A percentile compares a stretch with the other conserved stretches of the same genome.
Conservation (phyloP, 2,888 invertebrate species). For the Pimpla rufipes region DNA sequence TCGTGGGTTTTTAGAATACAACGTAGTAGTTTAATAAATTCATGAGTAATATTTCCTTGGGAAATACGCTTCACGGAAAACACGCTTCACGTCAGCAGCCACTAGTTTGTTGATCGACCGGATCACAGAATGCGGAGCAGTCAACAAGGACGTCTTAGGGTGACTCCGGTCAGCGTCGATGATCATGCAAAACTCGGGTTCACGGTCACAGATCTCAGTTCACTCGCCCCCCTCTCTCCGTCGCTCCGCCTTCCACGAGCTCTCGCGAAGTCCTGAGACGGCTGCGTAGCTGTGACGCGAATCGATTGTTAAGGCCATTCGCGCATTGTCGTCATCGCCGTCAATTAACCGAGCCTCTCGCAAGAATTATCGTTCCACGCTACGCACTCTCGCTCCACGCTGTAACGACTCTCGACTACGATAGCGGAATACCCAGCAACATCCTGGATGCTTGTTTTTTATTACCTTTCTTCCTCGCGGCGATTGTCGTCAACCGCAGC, state of each 20-base stretch:
- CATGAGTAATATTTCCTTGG: background rate
- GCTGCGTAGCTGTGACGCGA: constrained; percentile 55
- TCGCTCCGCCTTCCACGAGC: background rate
- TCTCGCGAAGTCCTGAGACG: constrained; percentile 34
- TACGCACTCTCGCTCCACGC: constrained; percentile 5
- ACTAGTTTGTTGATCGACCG: background rate
- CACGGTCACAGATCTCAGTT: constrained; percentile 56
- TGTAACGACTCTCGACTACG: constrained; percentile 40
- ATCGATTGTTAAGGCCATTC: constrained; percentile 66
- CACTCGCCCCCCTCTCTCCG: constrained; percentile 24
- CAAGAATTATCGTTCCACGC: constrained; percentile 54
- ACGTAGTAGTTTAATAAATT: background rate
- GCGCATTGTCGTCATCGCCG: constrained; percentile 66
- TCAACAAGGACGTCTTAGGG: constrained; percentile 40
- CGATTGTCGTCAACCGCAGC: constrained; percentile 66
- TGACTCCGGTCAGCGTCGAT: constrained; percentile 37
- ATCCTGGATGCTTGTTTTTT: constrained; percentile 28
- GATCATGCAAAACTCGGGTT: constrained; percentile 65
- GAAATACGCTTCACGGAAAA: background rate
- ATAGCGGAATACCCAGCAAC: constrained; percentile 49
- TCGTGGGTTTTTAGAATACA: too few species aligned
- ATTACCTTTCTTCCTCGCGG: constrained; percentile 44
- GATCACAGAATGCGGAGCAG: constrained; percentile 30
- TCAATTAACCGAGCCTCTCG: constrained; percentile 57
- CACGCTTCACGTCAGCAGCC: background rate